Conservation (phyloP, 2,888 invertebrate species). For the Anarsia innoxiella region DNA sequence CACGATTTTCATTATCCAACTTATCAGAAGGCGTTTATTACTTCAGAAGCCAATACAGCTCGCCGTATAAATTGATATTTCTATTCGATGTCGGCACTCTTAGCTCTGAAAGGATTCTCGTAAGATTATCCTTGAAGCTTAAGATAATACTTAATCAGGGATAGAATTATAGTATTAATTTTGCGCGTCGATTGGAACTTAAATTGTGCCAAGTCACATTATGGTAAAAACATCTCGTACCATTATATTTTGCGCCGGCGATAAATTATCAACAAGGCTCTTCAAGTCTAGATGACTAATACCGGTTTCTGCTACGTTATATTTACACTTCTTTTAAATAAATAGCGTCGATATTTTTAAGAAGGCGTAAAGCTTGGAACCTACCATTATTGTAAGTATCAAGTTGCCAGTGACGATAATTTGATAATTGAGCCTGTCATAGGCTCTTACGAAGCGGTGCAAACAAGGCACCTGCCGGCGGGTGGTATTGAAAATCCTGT, state of each 20-base stretch:
- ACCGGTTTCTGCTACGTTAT: constrained; percentile 44
- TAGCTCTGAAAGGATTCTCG: too few relatives aligned
- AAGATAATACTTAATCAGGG: constrained; percentile 6
- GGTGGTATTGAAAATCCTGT: constrained; percentile 15
- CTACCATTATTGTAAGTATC: constrained; percentile 51
- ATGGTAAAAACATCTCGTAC: constrained; percentile 31
- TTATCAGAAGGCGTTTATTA: constrained; percentile 2
- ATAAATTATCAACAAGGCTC: constrained; percentile 34
- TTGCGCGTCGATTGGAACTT: constrained; percentile 36
- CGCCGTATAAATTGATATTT: too few relatives aligned
- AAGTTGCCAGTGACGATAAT: constrained; percentile 56
- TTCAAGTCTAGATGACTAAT: constrained; percentile 40
- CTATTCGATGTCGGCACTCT: not conserved
- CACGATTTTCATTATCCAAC: constrained; percentile 8
- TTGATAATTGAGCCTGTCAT: constrained; percentile 61
- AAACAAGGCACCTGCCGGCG: constrained; percentile 34
- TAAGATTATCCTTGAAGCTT: not conserved
- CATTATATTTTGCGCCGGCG: constrained; percentile 28
- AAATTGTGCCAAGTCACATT: constrained; percentile 29
- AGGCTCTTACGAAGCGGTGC: constrained; percentile 22
- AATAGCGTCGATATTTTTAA: constrained; percentile 54
- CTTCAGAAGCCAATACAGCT: constrained; percentile 6
- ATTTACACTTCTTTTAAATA: constrained; percentile 55
- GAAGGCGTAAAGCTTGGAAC: constrained; percentile 44
- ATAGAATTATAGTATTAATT: constrained; percentile 17